Evolutionary conservation across 2,888 invertebrate genomes (phyloP), one percentile per base, ranked within the genome.

Genomic region (Ommatoiulus sabulosus): DNA sequence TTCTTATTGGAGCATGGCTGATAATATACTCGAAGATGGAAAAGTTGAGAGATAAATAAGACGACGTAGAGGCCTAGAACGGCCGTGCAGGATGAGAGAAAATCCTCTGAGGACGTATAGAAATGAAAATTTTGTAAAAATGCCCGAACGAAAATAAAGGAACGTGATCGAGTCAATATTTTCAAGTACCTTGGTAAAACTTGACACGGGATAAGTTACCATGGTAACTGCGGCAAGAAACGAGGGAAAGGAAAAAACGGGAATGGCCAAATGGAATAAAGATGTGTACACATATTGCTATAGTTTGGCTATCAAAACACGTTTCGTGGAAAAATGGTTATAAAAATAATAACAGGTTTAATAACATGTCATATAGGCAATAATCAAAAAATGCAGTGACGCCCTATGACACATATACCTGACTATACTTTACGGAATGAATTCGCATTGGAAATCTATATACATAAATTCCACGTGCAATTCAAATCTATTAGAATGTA

Each of bases 181-280:
- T 72, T 24, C 72, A 72, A 72, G 72, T 72, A 72, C 72, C 72
- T 24, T 72, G 72, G 72, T 24, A 72, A 72, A 72, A 72, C 72
- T 72, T 72, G 72, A 63, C 72, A 72, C 24, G 7, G 72, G 72
- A 72, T 72, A 72, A 72, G 72, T 72, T 24, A 24, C 72, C 72
- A 72, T 72, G 24, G 72, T 72, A 72, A 72, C 72, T 63, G 63
- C 17, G 17, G 63, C 63, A 63, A 63, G 63, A 63, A 63, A 63
- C n/a, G 24, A 17, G 72, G 72, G 7, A 72, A 24, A 72, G 72
- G 7, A 72, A 24, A 72, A 72, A 72, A 7, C 6, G 8, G 24
- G 24, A 17, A 20, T 20, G 72, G 72, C 6, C 20, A 72, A 72
- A 72, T 24, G 72, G 24, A 72, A 72, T 72, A 24, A 24, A 24